A percentile compares a stretch with the other conserved stretches of the same genome.
These are phyloP conservation scores for Ochotona princeps DNA, from an alignment of 2,113 vertebrate genomes.

Conservation along the genomic window DNA sequence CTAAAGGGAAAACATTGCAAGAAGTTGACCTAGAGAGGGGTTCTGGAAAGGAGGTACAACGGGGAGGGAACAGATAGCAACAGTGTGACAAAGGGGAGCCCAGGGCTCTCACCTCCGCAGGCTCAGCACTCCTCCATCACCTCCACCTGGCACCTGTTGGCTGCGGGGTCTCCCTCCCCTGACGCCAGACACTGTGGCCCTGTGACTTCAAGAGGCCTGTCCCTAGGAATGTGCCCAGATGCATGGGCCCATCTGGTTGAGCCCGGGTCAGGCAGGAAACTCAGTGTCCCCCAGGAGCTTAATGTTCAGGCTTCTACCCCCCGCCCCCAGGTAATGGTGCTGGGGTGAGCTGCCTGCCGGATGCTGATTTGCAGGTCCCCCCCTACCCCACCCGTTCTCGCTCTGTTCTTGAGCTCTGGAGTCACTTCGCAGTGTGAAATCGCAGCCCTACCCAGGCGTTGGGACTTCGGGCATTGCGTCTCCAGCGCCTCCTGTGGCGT, in stretches of 20 bases:
- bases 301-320: background rate
- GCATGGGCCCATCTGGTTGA: too few relatives aligned
- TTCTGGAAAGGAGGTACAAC: background rate
- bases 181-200: background rate
- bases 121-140: background rate
- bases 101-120: rapidly evolving
- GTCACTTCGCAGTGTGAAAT: constrained; percentile 66
- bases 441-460: background rate
- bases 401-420: background rate
- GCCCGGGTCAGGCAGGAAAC: too few relatives aligned
- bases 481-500: background rate
- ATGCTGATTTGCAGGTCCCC: constrained; percentile 71
- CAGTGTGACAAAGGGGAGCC: rapidly evolving
- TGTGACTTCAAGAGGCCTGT: background rate
- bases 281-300: too few relatives aligned
- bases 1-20: background rate
- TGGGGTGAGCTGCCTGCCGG: constrained; percentile 70
- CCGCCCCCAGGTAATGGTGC: constrained; percentile 41
- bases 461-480: background rate
- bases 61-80: too few relatives aligned
- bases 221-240: background rate
- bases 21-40: background rate
- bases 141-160: rapidly evolving
- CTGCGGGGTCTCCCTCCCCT: too few relatives aligned
- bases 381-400: constrained; percentile 13